Evolutionary conservation across 2,797 vertebrate genomes (phyloP), one percentile per base, ranked within the genome.

Genomic region (Xenentodon cancila): DNA sequence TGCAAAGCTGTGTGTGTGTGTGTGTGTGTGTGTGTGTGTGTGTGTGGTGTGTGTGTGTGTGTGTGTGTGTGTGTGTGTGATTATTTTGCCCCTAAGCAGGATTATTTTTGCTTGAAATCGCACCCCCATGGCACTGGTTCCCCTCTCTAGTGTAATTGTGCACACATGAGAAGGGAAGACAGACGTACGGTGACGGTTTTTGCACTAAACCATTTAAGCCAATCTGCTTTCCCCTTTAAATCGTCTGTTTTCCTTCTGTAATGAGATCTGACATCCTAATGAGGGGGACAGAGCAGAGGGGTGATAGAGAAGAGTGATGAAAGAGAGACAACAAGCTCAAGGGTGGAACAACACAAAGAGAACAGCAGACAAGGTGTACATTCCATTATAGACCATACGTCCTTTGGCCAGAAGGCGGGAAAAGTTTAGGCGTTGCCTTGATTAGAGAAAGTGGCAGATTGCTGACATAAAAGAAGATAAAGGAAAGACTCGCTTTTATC

Each of bases 241-340:
- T 81, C 58, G 45, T 54, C 71, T 71, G 62, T 77, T 71, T 85
- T 85, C 59, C 74, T 48, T 76, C 65, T 73, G 69, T 86, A 89
- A 90, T 89, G 77, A 88, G 77, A 83, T 77, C 74, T 87, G 82
- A 86, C 82, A 75, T 73, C 67, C 65, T 88, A 88, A 88, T 84
- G 77, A 83, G 77, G 52, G 71, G 68, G 55, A 77, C 62, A 72
- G 71, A 72, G 69, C 59, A 69, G 60, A 62, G 58, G 67, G 46
- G 59, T 51, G 68, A 71, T 72, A 51, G 64, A 64, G 53, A 56
- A 63, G 66, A 19, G 34, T 68, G 80, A 78, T 67, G 64, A 77
- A 70, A 73, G 77, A 43, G 56, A 22, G 44, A 59, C 69, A 76
- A 70, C 32, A 71, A 75, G 73, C 59, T 57, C 44, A 52, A 42